phyloP scores from a whole-genome alignment of 2,888 invertebrate genomes.

The Rutpela maculata region DNA sequence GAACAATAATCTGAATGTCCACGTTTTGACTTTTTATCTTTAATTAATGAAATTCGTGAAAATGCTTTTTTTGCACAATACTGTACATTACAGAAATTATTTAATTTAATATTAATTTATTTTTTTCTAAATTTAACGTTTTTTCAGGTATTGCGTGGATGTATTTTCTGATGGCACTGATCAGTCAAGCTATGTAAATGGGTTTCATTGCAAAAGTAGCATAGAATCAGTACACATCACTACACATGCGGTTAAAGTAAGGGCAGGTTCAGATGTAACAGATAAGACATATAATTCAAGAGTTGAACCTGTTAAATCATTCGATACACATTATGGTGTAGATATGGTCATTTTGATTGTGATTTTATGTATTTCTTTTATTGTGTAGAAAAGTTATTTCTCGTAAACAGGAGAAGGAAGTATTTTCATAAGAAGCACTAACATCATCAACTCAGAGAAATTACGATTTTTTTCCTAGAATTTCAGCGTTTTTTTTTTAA shows the following conservation, averaged over 20 bases:
- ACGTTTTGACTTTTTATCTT: too few species aligned
- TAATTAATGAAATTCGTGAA: too few species aligned
- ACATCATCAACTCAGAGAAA: too few species aligned
- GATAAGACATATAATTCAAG: neutral
- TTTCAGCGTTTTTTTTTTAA: too few species aligned
- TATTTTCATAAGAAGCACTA: neutral
- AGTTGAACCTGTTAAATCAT: neutral
- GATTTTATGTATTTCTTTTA: conserved; percentile 11
- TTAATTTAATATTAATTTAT: too few species aligned
- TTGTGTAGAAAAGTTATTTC: neutral
- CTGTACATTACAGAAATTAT: too few species aligned
- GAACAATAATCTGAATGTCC: too few species aligned
- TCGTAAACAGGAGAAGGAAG: neutral
- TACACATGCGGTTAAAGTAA: neutral
- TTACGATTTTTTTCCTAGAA: too few species aligned
- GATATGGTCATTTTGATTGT: conserved; percentile 2
- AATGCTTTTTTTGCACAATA: too few species aligned
- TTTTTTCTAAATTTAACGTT: too few species aligned
- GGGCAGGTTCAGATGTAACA: neutral
- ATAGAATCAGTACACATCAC: neutral
- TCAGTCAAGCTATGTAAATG: conserved; percentile 41
- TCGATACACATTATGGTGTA: neutral
- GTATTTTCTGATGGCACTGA: conserved; percentile 47
- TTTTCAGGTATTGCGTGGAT: conserved; percentile 55
- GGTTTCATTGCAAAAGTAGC: conserved; percentile 49